Evolutionary conservation across 2,888 invertebrate species (phyloP).

Genomic region (Alloplasta piceator): DNA sequence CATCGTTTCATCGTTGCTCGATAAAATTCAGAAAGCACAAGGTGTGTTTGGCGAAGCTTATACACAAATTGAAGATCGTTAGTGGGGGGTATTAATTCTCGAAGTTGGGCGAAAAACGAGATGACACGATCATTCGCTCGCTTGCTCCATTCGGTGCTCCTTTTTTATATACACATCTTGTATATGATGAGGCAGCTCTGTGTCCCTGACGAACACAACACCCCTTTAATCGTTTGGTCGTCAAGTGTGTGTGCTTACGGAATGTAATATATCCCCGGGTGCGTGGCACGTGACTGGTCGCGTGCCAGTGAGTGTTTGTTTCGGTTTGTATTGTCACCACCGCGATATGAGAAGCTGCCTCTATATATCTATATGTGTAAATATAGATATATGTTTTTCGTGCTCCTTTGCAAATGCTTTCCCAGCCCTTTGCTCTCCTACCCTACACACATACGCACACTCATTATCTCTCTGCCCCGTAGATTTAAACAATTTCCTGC

Average conservation of each 20-base stretch:
- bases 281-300: constrained; percentile 86
- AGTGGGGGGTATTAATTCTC: constrained; percentile 41
- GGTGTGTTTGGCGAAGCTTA: constrained; percentile 41
- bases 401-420: constrained; percentile 42
- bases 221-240: constrained; percentile 78
- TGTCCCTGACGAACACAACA: constrained; percentile 67
- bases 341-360: constrained; percentile 74
- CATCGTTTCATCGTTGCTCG: neutral
- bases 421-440: constrained; percentile 40
- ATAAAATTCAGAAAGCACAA: constrained; percentile 33
- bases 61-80: constrained; percentile 36
- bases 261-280: constrained; percentile 82
- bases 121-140: constrained; percentile 36
- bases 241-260: constrained; percentile 82
- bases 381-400: constrained; percentile 16
- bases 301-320: constrained; percentile 83
- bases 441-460: neutral
- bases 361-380: constrained; percentile 44
- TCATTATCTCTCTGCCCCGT: constrained; percentile 12
- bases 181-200: constrained; percentile 47
- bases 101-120: constrained; percentile 24
- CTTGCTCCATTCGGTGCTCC: constrained; percentile 1
- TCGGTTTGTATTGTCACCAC: constrained; percentile 83
- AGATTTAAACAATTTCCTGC: constrained; percentile 72
- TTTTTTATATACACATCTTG: constrained; percentile 40